Percentiles rank a stretch among this genome's conserved stretches.
phyloP scores from a whole-genome alignment of 2,797 vertebrate species.

The Margarornis squamiger region DNA sequence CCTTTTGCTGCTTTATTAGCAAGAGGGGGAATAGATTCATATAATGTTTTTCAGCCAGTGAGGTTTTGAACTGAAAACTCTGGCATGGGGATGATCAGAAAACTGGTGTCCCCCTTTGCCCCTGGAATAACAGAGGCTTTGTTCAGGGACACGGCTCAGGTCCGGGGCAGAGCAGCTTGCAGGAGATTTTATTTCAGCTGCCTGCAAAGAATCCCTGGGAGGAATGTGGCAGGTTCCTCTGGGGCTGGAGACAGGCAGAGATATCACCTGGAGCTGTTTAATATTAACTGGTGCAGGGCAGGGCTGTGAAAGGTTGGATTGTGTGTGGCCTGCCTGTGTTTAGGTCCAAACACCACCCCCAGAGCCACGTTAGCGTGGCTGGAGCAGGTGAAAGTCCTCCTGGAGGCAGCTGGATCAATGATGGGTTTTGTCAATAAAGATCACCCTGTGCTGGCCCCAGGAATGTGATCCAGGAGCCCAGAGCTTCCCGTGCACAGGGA shows the following conservation, averaged over 20 bases:
- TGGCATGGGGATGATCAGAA: not conserved
- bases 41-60: not conserved
- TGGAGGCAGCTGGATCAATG: not conserved
- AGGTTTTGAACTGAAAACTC: not conserved
- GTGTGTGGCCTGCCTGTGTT: not conserved
- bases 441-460: not conserved
- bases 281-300: constrained; percentile 7
- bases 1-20: not conserved
- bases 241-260: not conserved
- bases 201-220: constrained; percentile 28
- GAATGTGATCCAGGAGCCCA: not conserved
- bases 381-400: constrained; percentile 30
- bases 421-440: not conserved
- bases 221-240: constrained; percentile 39
- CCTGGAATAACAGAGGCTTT: constrained; percentile 35
- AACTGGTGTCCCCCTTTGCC: not conserved
- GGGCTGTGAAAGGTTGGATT: not conserved
- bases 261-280: constrained; percentile 1
- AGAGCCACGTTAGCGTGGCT: not conserved
- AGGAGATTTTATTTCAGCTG: constrained; percentile 25
- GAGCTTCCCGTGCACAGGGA: not conserved
- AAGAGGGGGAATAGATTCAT: not conserved
- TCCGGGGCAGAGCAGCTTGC: not conserved
- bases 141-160: not conserved
- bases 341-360: not conserved